Conservation (phyloP, 2,797 vertebrate species). For the Eulemur rubriventer region DNA sequence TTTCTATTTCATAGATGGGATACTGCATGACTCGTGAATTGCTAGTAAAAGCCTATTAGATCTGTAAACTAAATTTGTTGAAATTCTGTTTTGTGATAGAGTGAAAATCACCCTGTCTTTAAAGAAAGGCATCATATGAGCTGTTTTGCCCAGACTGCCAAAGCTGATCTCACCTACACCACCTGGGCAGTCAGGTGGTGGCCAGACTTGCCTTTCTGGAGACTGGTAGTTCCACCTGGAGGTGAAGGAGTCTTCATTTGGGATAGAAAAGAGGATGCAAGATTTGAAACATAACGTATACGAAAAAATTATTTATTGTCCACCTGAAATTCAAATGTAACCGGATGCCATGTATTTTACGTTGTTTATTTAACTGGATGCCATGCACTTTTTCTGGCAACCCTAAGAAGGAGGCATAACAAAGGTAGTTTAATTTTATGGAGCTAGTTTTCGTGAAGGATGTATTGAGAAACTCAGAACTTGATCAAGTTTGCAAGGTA, state of each 20-base stretch:
- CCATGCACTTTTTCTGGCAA: not conserved
- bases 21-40: not conserved
- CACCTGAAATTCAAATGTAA: not conserved
- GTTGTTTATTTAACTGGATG: not conserved
- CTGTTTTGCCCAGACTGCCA: not conserved
- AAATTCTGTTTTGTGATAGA: not conserved
- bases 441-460: not conserved
- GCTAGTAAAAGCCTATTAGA: not conserved
- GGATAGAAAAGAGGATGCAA: not conserved
- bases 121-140: not conserved
- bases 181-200: rapidly evolving
- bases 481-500: not conserved
- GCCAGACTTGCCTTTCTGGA: not conserved
- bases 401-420: not conserved
- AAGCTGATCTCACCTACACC: not conserved
- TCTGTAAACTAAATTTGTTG: not conserved
- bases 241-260: not conserved
- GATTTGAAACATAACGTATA: not conserved
- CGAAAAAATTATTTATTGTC: not conserved
- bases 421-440: not conserved
- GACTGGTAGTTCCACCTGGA: not conserved
- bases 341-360: not conserved
- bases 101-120: not conserved
- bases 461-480: not conserved
- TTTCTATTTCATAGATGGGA: not conserved